Conservation (phyloP, 2,888 invertebrate species). For the Linnaemya tessellans region DNA sequence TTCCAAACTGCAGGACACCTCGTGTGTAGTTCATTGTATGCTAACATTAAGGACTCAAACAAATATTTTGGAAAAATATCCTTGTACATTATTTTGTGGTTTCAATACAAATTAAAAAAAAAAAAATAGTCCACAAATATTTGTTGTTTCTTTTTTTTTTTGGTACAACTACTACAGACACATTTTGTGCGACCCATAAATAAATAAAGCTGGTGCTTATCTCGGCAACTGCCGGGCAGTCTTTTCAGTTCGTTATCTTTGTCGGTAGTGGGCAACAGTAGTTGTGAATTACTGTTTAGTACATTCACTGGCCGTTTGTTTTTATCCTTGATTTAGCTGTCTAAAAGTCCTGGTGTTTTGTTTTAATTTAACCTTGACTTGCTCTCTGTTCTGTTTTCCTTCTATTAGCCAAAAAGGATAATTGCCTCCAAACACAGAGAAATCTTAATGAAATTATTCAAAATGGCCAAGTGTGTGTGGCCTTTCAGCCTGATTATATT, state of each 20-base stretch:
- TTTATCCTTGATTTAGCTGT: constrained; percentile 33
- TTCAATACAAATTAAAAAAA: constrained; percentile 61
- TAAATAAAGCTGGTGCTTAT: constrained; percentile 46
- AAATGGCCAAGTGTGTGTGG: not conserved
- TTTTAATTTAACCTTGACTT: constrained; percentile 33
- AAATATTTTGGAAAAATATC: constrained; percentile 28
- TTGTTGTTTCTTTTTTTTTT: constrained; percentile 1
- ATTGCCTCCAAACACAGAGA: constrained; percentile 1
- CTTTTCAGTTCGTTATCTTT: constrained; percentile 28
- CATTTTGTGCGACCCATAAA: not conserved
- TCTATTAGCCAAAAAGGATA: constrained; percentile 18
- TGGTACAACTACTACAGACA: not conserved
- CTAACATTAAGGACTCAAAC: not conserved
- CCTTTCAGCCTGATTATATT: constrained; percentile 49
- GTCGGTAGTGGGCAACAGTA: constrained; percentile 64
- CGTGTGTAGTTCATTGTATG: not conserved
- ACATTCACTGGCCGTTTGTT: not conserved
- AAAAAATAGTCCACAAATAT: constrained; percentile 7
- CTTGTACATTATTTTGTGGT: constrained; percentile 68
- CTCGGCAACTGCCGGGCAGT: constrained; percentile 5
- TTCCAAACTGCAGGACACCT: constrained; percentile 23
- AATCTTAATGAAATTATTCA: constrained; percentile 3
- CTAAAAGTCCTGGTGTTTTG: constrained; percentile 15
- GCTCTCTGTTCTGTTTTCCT: not conserved
- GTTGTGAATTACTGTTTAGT: constrained; percentile 64